These are phyloP conservation scores for Myotis yumanensis DNA, from an alignment of 2,113 vertebrate species.

Conservation along the genomic window DNA sequence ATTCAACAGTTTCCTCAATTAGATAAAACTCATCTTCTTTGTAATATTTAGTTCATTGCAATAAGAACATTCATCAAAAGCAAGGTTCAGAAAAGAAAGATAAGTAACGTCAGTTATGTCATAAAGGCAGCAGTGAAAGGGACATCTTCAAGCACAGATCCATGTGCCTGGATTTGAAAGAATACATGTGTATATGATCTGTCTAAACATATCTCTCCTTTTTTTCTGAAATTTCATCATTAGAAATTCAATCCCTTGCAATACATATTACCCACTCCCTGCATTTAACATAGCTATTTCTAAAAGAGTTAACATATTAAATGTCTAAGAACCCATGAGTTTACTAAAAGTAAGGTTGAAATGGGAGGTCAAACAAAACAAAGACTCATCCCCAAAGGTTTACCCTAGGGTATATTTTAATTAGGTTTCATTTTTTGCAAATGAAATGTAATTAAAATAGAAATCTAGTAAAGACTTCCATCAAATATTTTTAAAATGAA, in stretches of 20 bases:
- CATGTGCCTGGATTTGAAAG: background rate
- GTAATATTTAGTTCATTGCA: background rate
- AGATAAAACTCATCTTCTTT: background rate
- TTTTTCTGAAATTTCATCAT: constrained; percentile 15
- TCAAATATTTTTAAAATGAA: constrained; percentile 59
- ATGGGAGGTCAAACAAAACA: background rate
- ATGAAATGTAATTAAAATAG: constrained; percentile 71
- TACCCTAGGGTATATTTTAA: constrained; percentile 47
- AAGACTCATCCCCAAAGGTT: background rate
- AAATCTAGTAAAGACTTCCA: constrained; percentile 56
- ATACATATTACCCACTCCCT: background rate
- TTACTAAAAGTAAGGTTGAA: background rate
- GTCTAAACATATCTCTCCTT: background rate
- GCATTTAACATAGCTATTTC: constrained; percentile 3
- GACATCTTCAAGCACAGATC: background rate
- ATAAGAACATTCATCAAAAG: background rate
- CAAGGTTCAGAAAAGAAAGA: background rate
- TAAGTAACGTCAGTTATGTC: background rate
- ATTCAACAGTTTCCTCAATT: background rate
- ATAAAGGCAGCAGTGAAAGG: background rate
- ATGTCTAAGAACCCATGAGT: background rate
- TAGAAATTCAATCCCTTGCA: constrained; percentile 3
- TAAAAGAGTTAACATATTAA: constrained; percentile 17
- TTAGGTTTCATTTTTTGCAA: constrained; percentile 60
- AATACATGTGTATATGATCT: background rate